Evolutionary conservation across 1,140 invertebrate species (phyloP).

Genomic region (Anadara kagoshimensis): DNA sequence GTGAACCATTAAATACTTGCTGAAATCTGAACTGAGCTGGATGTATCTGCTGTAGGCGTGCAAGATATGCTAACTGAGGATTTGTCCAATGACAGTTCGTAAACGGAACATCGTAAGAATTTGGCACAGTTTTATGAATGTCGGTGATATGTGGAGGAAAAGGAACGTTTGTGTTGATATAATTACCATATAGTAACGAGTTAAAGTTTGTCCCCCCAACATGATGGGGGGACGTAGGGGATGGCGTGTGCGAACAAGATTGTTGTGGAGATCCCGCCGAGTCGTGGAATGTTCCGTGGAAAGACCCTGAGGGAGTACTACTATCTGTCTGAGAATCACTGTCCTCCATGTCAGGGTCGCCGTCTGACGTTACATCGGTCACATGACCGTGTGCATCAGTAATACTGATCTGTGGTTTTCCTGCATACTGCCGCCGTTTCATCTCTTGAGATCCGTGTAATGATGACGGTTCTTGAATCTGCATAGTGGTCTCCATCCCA

Average conservation of each 20-base stretch:
- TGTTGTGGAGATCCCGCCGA: constrained; percentile 12
- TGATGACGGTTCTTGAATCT: constrained; percentile 28
- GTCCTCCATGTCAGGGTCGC: constrained; percentile 76
- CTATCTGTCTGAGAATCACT: constrained; percentile 44
- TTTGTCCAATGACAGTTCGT: constrained; percentile 5
- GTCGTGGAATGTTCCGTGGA: constrained; percentile 16
- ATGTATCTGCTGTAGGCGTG: neutral
- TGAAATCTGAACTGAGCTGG: too few relatives aligned
- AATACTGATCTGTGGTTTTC: constrained; percentile 88
- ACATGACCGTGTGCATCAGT: constrained; percentile 85
- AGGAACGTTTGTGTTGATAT: neutral
- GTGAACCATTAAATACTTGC: too few relatives aligned
- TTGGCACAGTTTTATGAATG: neutral
- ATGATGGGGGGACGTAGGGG: neutral
- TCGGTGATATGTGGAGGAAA: too few relatives aligned
- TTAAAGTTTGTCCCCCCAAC: constrained; percentile 11
- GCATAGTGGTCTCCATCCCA: constrained; percentile 16
- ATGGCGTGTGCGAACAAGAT: constrained; percentile 4
- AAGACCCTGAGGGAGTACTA: constrained; percentile 73
- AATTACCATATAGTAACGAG: constrained; percentile 18
- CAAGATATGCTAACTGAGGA: constrained; percentile 21
- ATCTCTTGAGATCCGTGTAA: constrained; percentile 19
- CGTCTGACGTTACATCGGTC: constrained; percentile 82
- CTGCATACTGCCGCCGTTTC: constrained; percentile 48
- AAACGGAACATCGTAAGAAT: neutral